These are phyloP conservation scores for Naso thynnoides DNA, from an alignment of 2,797 vertebrate genomes.

Conservation along the genomic window DNA sequence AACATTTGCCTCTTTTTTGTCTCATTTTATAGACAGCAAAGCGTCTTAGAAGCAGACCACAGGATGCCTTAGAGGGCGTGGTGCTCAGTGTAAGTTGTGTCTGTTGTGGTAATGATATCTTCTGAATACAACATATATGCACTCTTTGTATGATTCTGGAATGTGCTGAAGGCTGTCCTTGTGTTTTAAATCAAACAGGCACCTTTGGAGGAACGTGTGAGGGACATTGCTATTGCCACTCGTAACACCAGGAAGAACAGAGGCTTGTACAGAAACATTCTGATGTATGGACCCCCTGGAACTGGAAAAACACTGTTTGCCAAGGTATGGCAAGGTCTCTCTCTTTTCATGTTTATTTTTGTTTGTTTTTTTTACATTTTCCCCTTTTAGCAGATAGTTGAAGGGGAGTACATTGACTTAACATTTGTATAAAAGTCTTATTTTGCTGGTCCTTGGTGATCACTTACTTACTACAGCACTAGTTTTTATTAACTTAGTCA, in stretches of 20 bases:
- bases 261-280: slow-evolving; percentile 90
- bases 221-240: slow-evolving; percentile 92
- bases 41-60: slow-evolving; percentile 87
- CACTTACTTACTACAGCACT: neutral
- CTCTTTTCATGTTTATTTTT: neutral
- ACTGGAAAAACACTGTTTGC: slow-evolving; percentile 94
- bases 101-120: neutral
- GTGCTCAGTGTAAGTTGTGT: slow-evolving; percentile 88
- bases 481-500: neutral
- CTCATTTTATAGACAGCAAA: slow-evolving; percentile 78
- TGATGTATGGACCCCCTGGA: slow-evolving; percentile 93
- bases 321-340: slow-evolving; percentile 81
- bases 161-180: neutral
- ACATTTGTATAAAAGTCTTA: too few species aligned
- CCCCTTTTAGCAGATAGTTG: neutral
- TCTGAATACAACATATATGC: neutral
- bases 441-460: neutral
- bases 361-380: neutral
- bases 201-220: slow-evolving; percentile 89
- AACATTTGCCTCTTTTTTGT: neutral
- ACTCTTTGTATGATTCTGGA: neutral
- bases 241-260: slow-evolving; percentile 89
- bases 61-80: slow-evolving; percentile 90
- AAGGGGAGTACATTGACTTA: neutral
- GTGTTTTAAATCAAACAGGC: slow-evolving; percentile 77